Percentiles rank a stretch among this genome's conserved stretches.
Evolutionary conservation across 2,797 vertebrate species (phyloP).

Genomic region (Centropyge bicolor): DNA sequence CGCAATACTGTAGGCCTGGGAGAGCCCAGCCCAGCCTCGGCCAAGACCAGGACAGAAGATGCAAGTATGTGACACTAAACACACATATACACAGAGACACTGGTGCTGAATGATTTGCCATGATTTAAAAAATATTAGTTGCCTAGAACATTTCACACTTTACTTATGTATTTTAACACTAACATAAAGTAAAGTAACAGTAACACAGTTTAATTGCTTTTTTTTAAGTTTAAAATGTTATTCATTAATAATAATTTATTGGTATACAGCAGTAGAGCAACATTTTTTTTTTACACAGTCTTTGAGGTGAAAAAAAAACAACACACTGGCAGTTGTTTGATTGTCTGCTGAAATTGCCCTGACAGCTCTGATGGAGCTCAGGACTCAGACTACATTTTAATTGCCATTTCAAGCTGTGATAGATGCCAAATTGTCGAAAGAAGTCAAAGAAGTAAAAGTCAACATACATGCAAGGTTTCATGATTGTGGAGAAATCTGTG

Average conservation of each 20-base stretch:
- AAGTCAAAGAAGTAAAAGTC: neutral
- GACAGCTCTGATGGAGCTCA: neutral
- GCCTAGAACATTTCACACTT: neutral
- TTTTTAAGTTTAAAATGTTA: neutral
- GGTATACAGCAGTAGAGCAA: neutral
- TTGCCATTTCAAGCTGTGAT: constrained; percentile 4
- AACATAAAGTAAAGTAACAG: too few species aligned
- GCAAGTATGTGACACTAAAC: constrained; percentile 87
- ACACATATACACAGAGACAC: neutral
- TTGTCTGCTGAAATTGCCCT: neutral
- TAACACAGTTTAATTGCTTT: too few species aligned
- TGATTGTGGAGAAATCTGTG: neutral
- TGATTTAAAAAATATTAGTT: constrained; percentile 1
- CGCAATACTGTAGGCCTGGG: constrained; percentile 93
- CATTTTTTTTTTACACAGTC: neutral
- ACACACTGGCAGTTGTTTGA: neutral
- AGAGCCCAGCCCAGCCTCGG: constrained; percentile 93
- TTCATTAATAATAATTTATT: neutral
- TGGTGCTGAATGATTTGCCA: neutral
- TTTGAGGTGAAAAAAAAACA: neutral
- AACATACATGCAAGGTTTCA: neutral
- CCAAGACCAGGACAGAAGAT: constrained; percentile 96
- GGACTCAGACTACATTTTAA: neutral
- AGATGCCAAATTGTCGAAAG: neutral
- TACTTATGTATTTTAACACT: neutral